A percentile compares a stretch with the other conserved stretches of the same genome.
Evolutionary conservation across 1,140 invertebrate genomes (phyloP).

Genomic region (Megalopta genalis): DNA sequence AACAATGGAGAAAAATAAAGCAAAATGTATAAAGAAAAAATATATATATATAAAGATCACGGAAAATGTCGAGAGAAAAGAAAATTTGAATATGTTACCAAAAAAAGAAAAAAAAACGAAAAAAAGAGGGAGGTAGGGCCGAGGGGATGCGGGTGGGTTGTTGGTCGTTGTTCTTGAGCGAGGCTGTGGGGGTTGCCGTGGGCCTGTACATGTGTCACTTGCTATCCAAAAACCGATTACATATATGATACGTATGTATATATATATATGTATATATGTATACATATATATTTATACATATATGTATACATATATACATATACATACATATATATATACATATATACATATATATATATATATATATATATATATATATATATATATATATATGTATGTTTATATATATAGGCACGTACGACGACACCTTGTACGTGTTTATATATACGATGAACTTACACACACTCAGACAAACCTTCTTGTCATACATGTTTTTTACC

Average conservation of each 20-base stretch:
- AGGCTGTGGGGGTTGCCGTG: slow-evolving; percentile 58
- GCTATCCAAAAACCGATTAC: slow-evolving; percentile 24
- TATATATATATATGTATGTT: slow-evolving; percentile 31
- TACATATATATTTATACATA: slow-evolving; percentile 50
- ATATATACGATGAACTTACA: slow-evolving; percentile 35
- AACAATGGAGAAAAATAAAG: background rate
- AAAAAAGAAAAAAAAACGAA: background rate
- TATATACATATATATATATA: slow-evolving; percentile 30
- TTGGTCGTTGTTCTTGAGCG: slow-evolving; percentile 48
- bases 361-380: slow-evolving; percentile 28
- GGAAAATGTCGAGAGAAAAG: no score
- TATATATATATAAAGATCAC: no score
- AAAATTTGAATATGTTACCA: background rate
- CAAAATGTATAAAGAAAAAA: background rate
- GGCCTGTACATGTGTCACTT: slow-evolving; percentile 52
- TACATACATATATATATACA: slow-evolving; percentile 17
- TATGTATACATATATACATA: slow-evolving; percentile 34
- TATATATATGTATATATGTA: slow-evolving; percentile 22
- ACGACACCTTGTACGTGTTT: slow-evolving; percentile 12
- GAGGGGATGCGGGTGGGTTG: slow-evolving; percentile 42
- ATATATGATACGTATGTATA: slow-evolving; percentile 28
- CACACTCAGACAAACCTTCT: slow-evolving; percentile 53
- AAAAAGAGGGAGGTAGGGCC: slow-evolving; percentile 45
- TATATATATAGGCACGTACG: slow-evolving; percentile 37
- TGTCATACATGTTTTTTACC: slow-evolving; percentile 55